phyloP scores from a whole-genome alignment of 2,797 vertebrate species.

The Sphaeramia orbicularis region DNA sequence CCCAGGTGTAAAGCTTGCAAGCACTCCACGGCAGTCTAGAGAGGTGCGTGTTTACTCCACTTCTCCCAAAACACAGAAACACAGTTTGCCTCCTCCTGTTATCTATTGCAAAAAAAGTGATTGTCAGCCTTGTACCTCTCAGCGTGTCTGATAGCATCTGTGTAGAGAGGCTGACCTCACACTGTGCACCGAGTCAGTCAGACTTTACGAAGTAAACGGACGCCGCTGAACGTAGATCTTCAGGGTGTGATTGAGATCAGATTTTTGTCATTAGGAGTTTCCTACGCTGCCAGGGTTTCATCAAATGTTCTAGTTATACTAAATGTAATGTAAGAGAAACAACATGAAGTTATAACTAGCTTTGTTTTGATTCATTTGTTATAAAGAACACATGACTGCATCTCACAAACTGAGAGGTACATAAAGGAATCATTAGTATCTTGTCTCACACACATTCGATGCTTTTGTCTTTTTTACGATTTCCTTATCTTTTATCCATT shows the following conservation, averaged over 20 bases:
- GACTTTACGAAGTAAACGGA: constrained; percentile 56
- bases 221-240: constrained; percentile 22
- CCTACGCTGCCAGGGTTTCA: background rate
- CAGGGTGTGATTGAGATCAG: constrained; percentile 13
- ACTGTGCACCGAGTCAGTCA: constrained; percentile 47
- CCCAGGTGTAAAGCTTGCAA: constrained; percentile 72
- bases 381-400: too few species aligned
- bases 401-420: too few species aligned
- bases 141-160: constrained; percentile 74
- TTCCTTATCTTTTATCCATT: too few species aligned
- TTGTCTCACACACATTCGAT: too few species aligned
- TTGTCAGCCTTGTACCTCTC: constrained; percentile 73
- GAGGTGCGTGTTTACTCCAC: constrained; percentile 74
- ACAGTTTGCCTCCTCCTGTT: constrained; percentile 62
- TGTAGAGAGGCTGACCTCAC: constrained; percentile 68
- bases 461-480: too few species aligned
- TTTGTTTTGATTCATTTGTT: too few species aligned
- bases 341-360: too few species aligned
- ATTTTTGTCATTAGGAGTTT: background rate
- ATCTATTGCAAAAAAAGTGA: constrained; percentile 58
- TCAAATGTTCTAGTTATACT: too few species aligned
- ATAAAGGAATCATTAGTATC: too few species aligned
- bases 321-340: too few species aligned
- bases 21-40: constrained; percentile 72
- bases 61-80: constrained; percentile 71